phyloP scores from a whole-genome alignment of 2,888 invertebrate genomes.

The Phyto melanocephala region DNA sequence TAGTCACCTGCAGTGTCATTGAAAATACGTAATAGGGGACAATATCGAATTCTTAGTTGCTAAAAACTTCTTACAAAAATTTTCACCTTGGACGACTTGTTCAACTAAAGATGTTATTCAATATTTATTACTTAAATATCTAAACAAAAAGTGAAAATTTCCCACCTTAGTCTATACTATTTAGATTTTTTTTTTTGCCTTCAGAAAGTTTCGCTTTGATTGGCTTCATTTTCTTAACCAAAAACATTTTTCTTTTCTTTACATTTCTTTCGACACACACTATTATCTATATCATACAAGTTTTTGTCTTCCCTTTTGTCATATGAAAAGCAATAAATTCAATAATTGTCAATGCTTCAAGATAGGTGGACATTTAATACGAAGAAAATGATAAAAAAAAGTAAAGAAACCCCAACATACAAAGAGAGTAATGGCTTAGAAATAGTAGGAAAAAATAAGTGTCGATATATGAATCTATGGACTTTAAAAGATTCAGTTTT shows the following conservation, averaged over 20 bases:
- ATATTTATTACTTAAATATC: no score
- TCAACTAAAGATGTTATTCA: no score
- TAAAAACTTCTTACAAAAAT: no score
- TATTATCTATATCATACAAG: background rate
- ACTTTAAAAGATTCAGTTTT: conserved; percentile 8
- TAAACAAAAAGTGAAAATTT: no score
- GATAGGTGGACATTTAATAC: conserved; percentile 37
- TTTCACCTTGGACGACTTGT: no score
- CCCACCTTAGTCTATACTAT: no score
- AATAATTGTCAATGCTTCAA: conserved; percentile 42
- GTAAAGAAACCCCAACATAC: background rate
- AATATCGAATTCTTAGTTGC: no score
- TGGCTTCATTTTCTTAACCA: background rate
- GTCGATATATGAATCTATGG: background rate
- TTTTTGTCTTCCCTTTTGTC: background rate
- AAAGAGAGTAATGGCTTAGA: conserved; percentile 8
- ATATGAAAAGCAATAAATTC: conserved; percentile 38
- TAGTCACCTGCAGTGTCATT: no score
- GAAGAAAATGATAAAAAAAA: background rate
- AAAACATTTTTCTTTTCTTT: background rate
- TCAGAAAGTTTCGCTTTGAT: background rate
- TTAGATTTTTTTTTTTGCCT: background rate
- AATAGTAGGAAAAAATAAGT: background rate
- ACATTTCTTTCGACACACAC: background rate
- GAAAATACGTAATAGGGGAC: no score